phyloP scores from a whole-genome alignment of 2,113 vertebrate genomes.

The Cyphomyrus discorhynchus region DNA sequence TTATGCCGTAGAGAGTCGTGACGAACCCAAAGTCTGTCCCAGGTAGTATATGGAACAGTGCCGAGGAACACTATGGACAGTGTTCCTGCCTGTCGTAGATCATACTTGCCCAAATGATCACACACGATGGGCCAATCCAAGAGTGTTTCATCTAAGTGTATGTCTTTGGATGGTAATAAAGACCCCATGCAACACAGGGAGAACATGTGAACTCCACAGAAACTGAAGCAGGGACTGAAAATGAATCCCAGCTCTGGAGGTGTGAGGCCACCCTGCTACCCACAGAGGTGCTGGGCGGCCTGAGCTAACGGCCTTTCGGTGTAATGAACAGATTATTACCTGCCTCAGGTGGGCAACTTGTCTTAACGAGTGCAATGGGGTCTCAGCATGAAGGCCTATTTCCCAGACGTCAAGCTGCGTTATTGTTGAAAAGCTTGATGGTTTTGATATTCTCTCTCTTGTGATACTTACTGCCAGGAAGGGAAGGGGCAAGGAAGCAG shows the following conservation, averaged over 20 bases:
- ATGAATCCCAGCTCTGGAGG: not conserved
- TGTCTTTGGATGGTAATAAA: not conserved
- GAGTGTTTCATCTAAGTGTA: not conserved
- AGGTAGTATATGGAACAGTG: not conserved
- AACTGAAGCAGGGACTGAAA: not conserved
- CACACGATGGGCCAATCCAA: not conserved
- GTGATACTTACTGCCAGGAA: not conserved
- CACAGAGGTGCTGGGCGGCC: not conserved
- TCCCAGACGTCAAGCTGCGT: not conserved
- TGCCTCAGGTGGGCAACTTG: not conserved
- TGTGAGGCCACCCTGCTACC: not conserved
- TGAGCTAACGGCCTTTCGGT: not conserved
- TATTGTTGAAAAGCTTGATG: not conserved
- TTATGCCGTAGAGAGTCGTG: not conserved
- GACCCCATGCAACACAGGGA: not conserved
- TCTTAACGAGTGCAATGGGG: not conserved
- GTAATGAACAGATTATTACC: not conserved
- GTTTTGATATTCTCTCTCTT: not conserved
- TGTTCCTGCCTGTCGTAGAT: not conserved
- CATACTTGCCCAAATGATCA: not conserved
- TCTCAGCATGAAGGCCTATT: not conserved
- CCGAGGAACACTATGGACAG: not conserved
- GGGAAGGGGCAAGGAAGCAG: not conserved
- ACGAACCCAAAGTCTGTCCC: not conserved
- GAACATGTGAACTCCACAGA: not conserved